Evolutionary conservation across 2,113 vertebrate species (phyloP), one percentile per base, ranked within the genome.

Genomic region (Trachemys scripta): DNA sequence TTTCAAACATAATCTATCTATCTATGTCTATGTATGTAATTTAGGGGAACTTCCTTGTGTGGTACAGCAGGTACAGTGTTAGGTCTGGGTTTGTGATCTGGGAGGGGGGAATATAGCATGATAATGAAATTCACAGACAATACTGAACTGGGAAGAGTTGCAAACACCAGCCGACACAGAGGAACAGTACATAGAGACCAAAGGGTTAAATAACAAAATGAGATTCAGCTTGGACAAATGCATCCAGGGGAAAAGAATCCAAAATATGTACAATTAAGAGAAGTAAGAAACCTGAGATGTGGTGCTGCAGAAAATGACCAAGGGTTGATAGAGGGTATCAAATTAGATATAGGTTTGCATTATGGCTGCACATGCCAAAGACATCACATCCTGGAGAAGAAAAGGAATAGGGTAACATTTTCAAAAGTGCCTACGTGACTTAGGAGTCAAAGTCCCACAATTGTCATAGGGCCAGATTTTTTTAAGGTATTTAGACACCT

Each of bases 81-180:
- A 85, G 53, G 85, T 78, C 49, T 87, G 54, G n/a, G 25, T 94
- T 84, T 84, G 50, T 65, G 84, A 50, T 57, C 62, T 90, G 54
- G 79, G 83, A 96, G 87, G 90, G 47, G 31, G 87, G 87, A 91
- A 78, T 92, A 91, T 92, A 0, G 50, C 57, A 93, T 85, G 81
- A 78, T 94, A 95, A 96, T 51, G 80, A 84, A 49, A 96, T 97
- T 96, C 89, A 94, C 57, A 92, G 90, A 94, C 87, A 76, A 82
- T 38, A 87, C 91, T 92, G 87, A 96, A 90, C 88, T 85, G 85
- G 82, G 89, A 95, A 96, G 89, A 96, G 59, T 84, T 92, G 81
- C 88, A 92, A 94, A 79, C 75, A 91, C 65, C 84, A 96, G 92
- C 88, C 93, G 50, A 96, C 69, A 92, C 17, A 90, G 57, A 47